phyloP scores from a whole-genome alignment of 2,113 vertebrate species.

The Tretioscincus oriximinensis region DNA sequence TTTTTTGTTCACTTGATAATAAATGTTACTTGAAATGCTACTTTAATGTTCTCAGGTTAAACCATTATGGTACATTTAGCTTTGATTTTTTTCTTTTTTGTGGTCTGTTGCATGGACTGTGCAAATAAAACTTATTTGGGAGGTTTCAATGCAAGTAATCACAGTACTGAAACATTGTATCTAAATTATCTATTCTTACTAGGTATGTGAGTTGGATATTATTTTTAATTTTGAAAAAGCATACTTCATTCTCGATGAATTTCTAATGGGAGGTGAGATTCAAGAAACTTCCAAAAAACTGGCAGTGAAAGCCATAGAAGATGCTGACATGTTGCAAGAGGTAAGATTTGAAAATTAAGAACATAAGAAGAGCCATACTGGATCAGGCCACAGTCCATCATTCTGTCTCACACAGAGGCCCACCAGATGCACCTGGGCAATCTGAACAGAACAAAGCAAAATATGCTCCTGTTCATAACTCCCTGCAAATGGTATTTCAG shows the following conservation, averaged over 20 bases:
- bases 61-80: neutral
- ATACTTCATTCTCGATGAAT: constrained; percentile 94
- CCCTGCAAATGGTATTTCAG: too few relatives aligned
- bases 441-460: too few relatives aligned
- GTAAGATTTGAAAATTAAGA: constrained; percentile 71
- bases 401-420: too few relatives aligned
- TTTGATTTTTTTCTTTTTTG: neutral
- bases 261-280: constrained; percentile 91
- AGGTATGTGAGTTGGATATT: constrained; percentile 96
- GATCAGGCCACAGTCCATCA: too few relatives aligned
- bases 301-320: constrained; percentile 82
- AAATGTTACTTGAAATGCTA: neutral
- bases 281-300: constrained; percentile 88
- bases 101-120: neutral
- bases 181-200: constrained; percentile 41
- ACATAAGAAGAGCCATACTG: too few relatives aligned
- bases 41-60: neutral
- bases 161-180: constrained; percentile 4
- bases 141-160: neutral
- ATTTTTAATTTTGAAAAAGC: constrained; percentile 98
- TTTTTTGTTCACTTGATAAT: too few relatives aligned
- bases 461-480: too few relatives aligned
- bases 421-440: too few relatives aligned
- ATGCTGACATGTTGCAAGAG: constrained; percentile 90
- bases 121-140: neutral